These are phyloP conservation scores for Poeciliopsis presidionis DNA, from an alignment of 2,797 vertebrate species.

Conservation along the genomic window DNA sequence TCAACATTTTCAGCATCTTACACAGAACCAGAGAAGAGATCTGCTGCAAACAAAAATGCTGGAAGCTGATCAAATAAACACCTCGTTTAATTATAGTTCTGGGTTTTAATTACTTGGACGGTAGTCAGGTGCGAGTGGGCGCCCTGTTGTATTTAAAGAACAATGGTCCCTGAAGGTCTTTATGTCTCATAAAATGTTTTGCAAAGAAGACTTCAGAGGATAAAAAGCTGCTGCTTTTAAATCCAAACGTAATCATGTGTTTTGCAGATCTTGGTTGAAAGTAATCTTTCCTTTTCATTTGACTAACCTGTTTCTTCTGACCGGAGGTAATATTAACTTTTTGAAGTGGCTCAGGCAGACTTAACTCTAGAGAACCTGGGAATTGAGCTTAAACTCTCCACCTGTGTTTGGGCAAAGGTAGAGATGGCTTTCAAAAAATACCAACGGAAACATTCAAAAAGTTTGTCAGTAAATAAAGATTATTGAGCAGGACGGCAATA, in stretches of 20 bases:
- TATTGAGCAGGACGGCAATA: not conserved
- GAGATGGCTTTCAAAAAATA: not conserved
- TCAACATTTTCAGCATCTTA: not conserved
- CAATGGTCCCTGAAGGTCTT: not conserved
- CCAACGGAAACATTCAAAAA: not conserved
- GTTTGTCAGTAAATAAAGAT: not conserved
- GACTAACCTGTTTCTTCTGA: not conserved
- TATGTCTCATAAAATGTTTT: not conserved
- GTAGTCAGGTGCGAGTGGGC: slow-evolving; percentile 1
- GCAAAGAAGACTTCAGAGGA: not conserved
- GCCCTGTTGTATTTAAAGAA: slow-evolving; percentile 2
- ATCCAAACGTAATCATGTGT: not conserved
- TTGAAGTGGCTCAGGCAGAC: not conserved
- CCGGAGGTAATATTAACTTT: not conserved
- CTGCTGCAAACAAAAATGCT: not conserved
- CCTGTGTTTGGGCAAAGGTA: not conserved
- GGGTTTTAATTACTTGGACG: slow-evolving; percentile 3
- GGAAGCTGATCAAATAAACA: not conserved
- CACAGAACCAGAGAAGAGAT: not conserved
- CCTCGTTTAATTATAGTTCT: slow-evolving; percentile 6
- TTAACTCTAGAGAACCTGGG: not conserved
- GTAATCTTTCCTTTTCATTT: not conserved
- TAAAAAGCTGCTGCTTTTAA: not conserved
- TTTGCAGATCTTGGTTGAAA: not conserved
- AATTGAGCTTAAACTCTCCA: not conserved